Conservation (phyloP, 1,140 invertebrate species). For the Rhagoletis zephyria region DNA sequence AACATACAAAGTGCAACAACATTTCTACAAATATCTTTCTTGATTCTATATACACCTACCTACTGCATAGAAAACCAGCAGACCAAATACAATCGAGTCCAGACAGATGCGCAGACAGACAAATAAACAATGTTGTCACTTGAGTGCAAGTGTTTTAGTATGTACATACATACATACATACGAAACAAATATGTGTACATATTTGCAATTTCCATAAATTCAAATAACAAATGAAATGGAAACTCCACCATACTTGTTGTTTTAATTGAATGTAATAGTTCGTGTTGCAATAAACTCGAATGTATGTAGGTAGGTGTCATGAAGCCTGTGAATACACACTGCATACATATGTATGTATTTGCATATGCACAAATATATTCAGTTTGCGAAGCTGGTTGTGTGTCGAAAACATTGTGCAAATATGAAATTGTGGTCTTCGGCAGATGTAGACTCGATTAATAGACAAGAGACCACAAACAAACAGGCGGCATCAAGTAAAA, state of each 20-base stretch:
- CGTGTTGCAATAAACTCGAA: not conserved
- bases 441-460: too few relatives aligned
- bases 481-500: not conserved
- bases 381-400: too few relatives aligned
- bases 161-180: not conserved
- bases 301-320: too few relatives aligned
- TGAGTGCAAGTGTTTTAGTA: not conserved
- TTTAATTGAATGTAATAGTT: not conserved
- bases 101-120: slow-evolving; percentile 16
- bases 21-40: not conserved
- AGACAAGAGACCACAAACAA: not conserved
- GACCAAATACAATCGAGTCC: not conserved
- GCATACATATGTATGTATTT: not conserved
- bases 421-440: too few relatives aligned
- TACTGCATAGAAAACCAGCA: not conserved
- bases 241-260: not conserved
- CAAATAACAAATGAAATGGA: slow-evolving; percentile 31
- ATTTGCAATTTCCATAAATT: slow-evolving; percentile 25
- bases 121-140: not conserved
- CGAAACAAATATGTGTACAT: not conserved
- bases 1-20: not conserved
- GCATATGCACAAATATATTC: too few relatives aligned
- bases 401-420: too few relatives aligned
- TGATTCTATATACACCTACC: not conserved
- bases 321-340: too few relatives aligned